These are phyloP conservation scores for Onychostoma macrolepis DNA, from an alignment of 2,113 vertebrate genomes.

Conservation along the genomic window DNA sequence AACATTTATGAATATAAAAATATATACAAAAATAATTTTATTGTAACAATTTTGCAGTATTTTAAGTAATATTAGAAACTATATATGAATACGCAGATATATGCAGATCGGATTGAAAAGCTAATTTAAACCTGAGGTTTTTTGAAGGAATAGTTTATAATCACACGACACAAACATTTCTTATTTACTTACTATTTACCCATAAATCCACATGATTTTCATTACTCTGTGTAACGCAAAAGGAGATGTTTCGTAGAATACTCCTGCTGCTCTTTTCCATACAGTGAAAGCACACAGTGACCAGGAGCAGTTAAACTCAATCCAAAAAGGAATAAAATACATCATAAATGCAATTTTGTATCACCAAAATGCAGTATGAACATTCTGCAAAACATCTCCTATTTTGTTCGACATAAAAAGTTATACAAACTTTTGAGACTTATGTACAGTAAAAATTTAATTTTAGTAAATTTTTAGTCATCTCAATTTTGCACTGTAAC, in stretches of 20 bases:
- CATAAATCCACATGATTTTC: not conserved
- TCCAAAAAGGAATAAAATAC: not conserved
- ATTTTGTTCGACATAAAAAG: not conserved
- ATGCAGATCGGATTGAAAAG: not conserved
- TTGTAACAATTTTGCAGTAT: not conserved
- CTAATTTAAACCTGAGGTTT: not conserved
- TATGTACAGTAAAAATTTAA: not conserved
- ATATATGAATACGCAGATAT: not conserved
- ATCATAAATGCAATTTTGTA: not conserved
- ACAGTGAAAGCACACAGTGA: not conserved
- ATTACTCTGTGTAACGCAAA: not conserved
- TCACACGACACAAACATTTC: not conserved
- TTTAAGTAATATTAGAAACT: not conserved
- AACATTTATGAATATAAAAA: not conserved
- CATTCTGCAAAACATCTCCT: not conserved
- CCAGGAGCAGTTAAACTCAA: not conserved
- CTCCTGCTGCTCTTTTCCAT: not conserved
- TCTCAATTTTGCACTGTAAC: not conserved
- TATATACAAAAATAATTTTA: not conserved
- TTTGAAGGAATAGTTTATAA: slow-evolving; percentile 11
- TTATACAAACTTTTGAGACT: not conserved
- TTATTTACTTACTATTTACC: not conserved
- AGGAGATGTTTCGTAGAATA: not conserved
- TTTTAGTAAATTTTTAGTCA: not conserved
- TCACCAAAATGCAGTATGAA: not conserved